Evolutionary conservation across 2,113 vertebrate species (phyloP), one percentile per base, ranked within the genome.

Genomic region (Australoheros scitulus): DNA sequence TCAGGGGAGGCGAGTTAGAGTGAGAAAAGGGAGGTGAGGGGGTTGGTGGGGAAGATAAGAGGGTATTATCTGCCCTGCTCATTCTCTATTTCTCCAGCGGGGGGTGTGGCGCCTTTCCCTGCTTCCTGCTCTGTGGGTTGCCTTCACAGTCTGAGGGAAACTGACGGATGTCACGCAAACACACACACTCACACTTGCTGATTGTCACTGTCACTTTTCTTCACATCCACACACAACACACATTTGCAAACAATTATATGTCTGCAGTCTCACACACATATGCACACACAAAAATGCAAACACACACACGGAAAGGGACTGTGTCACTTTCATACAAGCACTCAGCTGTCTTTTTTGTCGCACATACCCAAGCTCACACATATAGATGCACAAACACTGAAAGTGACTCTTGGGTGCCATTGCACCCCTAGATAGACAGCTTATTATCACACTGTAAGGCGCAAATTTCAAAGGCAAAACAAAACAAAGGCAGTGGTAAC

Each of bases 51-150:
- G 70, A 26, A 83, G 93, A 93, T 93, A 91, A 93, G 85, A 84
- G 83, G 87, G 88, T 89, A 91, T 93, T 93, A 93, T 94, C 89
- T 90, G 76, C 91, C 85, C 87, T 79, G 85, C 92, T 94, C 90
- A 91, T 91, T 94, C 92, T 87, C 78, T 85, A 83, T 88, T 88
- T 89, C 80, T 85, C 88, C 92, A 91, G 90, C 81, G 86, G 93
- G 92, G 91, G 89, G 90, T 89, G 89, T 89, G 87, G 79, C 9
- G 74, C 85, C 84, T 91, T 91, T 92, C 90, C 85, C 87, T 83
- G 65, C 91, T 89, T 87, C 83, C 87, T 85, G 85, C 92, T 92
- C 86, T 77, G 89, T 81, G 87, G 87, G 85, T 90, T 11, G 86
- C 78, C 83, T 90, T 90, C 84, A 91, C 79, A 90, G 85, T 91